Evolutionary conservation across 2,113 vertebrate genomes (phyloP).

Genomic region (Campylorhamphus procurvoides): DNA sequence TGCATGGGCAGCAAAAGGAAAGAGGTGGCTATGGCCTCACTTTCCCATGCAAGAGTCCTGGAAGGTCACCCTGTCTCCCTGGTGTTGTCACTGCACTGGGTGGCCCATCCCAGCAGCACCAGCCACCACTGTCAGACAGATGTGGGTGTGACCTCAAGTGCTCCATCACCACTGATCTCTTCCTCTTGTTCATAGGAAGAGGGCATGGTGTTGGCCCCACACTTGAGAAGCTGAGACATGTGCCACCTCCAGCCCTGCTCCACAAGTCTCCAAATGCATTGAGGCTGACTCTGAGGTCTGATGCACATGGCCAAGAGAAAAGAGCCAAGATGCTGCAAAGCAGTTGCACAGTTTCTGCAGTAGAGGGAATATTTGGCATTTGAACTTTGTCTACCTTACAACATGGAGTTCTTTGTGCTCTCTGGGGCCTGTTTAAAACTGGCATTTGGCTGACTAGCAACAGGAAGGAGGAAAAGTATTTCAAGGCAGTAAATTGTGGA

Average conservation of each 20-base stretch:
- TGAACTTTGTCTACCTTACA: not conserved
- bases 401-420: not conserved
- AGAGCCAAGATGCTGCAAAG: not conserved
- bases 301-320: not conserved
- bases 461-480: not conserved
- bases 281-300: not conserved
- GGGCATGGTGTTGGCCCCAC: not conserved
- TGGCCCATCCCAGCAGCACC: not conserved
- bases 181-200: not conserved
- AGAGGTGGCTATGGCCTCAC: not conserved
- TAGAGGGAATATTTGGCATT: not conserved
- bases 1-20: no score
- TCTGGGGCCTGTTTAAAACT: not conserved
- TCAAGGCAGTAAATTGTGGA: not conserved
- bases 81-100: not conserved
- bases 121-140: not conserved
- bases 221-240: not conserved
- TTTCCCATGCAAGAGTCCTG: no score
- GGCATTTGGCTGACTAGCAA: not conserved
- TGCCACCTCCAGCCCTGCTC: not conserved
- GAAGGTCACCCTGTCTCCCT: not conserved
- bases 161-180: not conserved
- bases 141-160: no score
- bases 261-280: not conserved
- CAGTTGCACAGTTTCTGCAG: not conserved